A percentile compares a stretch with the other conserved stretches of the same genome.
phyloP scores from a whole-genome alignment of 2,888 invertebrate species.

The Pterostichus niger region DNA sequence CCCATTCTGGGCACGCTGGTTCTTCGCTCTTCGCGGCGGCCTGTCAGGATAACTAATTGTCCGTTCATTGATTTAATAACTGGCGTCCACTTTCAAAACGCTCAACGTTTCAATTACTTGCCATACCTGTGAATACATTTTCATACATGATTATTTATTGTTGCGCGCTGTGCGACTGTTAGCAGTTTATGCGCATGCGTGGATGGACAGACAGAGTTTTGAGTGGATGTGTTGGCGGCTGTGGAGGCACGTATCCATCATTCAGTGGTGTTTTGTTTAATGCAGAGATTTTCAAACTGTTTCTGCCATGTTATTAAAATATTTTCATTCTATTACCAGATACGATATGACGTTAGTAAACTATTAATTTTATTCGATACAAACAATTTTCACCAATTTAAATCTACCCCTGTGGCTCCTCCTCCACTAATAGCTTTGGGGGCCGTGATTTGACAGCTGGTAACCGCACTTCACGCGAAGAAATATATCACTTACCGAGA shows the following conservation, averaged over 20 bases:
- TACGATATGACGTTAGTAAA: too few relatives aligned
- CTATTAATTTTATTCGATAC: too few relatives aligned
- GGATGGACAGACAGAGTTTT: not conserved
- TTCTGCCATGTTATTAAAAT: too few relatives aligned
- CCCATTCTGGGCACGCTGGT: constrained; percentile 10
- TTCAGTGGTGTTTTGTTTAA: not conserved
- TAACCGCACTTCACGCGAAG: too few relatives aligned
- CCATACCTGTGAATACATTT: constrained; percentile 58
- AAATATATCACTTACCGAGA: too few relatives aligned
- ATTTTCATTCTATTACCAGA: too few relatives aligned
- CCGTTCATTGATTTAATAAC: constrained; percentile 65
- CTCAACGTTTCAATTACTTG: constrained; percentile 62
- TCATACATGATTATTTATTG: constrained; percentile 61
- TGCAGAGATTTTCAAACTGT: too few relatives aligned
- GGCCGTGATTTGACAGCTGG: too few relatives aligned
- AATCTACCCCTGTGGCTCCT: too few relatives aligned
- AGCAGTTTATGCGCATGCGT: not conserved
- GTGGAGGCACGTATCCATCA: not conserved
- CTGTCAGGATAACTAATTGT: constrained; percentile 65
- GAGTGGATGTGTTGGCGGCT: constrained; percentile 28
- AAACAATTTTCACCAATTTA: too few relatives aligned
- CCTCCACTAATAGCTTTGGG: too few relatives aligned
- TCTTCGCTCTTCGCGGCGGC: constrained; percentile 22
- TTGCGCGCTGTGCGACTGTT: constrained; percentile 3
- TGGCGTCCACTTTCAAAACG: constrained; percentile 63